phyloP scores from a whole-genome alignment of 2,113 vertebrate genomes.

The Corapipo altera region DNA sequence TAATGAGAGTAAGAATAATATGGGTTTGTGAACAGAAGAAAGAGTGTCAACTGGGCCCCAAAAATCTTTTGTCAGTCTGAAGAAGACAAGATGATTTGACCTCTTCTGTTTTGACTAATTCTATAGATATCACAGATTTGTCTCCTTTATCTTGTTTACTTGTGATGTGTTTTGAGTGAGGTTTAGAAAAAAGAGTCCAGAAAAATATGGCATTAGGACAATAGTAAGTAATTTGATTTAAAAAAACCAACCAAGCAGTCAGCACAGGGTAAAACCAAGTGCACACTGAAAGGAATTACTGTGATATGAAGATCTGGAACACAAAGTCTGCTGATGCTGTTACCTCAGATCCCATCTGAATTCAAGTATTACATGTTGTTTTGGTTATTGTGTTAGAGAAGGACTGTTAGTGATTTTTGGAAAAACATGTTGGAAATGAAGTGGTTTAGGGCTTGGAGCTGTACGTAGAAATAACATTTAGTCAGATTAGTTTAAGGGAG shows the following conservation, averaged over 20 bases:
- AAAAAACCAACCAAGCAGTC: not conserved
- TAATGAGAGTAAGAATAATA: not conserved
- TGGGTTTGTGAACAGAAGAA: not conserved
- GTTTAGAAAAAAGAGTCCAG: not conserved
- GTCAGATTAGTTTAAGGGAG: not conserved
- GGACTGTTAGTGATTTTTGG: not conserved
- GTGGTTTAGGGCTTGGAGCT: not conserved
- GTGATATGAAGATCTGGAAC: not conserved
- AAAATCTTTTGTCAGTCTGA: not conserved
- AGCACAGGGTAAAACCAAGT: not conserved
- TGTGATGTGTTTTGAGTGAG: not conserved
- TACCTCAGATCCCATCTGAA: slow-evolving; percentile 20
- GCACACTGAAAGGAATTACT: not conserved
- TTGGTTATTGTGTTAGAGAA: slow-evolving; percentile 14
- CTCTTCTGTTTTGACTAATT: not conserved
- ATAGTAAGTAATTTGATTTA: not conserved
- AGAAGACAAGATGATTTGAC: not conserved
- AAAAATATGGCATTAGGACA: not conserved
- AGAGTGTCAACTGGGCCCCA: accelerated
- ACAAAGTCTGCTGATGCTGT: not conserved
- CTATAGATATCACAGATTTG: not conserved
- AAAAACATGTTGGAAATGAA: not conserved
- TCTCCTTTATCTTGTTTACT: not conserved
- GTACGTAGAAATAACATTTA: not conserved
- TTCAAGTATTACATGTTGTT: not conserved